A percentile compares a stretch with the other conserved stretches of the same genome.
These are phyloP conservation scores for Epirrhoe tristata DNA, from an alignment of 2,888 invertebrate genomes.

Conservation along the genomic window DNA sequence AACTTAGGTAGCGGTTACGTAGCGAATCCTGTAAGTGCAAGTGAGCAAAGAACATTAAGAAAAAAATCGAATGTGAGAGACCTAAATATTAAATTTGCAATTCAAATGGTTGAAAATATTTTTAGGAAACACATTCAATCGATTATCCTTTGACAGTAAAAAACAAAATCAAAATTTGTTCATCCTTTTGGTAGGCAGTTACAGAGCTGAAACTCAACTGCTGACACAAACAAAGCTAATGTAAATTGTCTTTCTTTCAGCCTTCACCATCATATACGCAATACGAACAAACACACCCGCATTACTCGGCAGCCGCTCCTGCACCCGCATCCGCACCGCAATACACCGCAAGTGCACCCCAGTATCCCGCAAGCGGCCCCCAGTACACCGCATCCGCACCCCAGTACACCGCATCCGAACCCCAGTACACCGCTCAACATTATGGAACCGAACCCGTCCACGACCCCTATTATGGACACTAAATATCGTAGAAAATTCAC, in stretches of 20 bases:
- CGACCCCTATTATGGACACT: conserved; percentile 75
- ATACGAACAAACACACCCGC: conserved; percentile 22
- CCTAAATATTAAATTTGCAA: too few relatives aligned
- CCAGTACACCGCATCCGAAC: conserved; percentile 16
- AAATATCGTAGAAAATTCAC: neutral
- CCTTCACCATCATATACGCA: conserved; percentile 21
- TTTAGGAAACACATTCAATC: too few relatives aligned
- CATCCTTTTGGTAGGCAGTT: neutral
- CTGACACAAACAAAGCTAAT: neutral
- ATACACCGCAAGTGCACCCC: conserved; percentile 12
- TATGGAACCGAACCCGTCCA: conserved; percentile 53
- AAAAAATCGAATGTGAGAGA: too few relatives aligned
- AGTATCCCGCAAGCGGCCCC: conserved; percentile 15
- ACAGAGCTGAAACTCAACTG: neutral
- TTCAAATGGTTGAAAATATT: too few relatives aligned
- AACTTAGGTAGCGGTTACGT: neutral
- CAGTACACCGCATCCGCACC: conserved; percentile 18
- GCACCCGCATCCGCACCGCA: conserved; percentile 14
- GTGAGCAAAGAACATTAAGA: too few relatives aligned
- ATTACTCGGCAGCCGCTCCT: conserved; percentile 24
- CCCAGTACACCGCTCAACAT: conserved; percentile 36
- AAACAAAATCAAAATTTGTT: too few relatives aligned
- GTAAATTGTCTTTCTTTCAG: conserved; percentile 25
- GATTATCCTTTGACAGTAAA: too few relatives aligned
- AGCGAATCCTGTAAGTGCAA: neutral